Conservation (phyloP, 1,140 invertebrate species). For the Oedothorax gibbosus region DNA sequence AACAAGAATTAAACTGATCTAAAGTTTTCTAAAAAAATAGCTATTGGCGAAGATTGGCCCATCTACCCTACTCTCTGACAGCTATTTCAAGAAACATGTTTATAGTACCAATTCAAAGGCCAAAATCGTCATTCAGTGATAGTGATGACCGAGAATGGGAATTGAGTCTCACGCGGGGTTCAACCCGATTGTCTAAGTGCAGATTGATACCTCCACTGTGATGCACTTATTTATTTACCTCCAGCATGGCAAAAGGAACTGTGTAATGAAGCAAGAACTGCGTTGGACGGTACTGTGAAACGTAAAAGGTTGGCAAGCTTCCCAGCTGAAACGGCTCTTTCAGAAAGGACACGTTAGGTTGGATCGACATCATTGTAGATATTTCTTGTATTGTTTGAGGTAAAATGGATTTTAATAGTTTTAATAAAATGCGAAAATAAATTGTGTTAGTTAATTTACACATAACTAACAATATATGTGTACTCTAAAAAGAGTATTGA, state of each 20-base stretch:
- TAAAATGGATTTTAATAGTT: too few species aligned
- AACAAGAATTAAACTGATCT: too few species aligned
- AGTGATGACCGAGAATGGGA: conserved; percentile 22
- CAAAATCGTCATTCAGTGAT: too few species aligned
- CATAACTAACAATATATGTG: too few species aligned
- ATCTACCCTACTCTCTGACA: not conserved
- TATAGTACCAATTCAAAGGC: conserved; percentile 15
- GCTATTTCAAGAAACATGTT: conserved; percentile 31
- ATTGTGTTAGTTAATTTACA: too few species aligned
- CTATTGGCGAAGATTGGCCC: too few species aligned
- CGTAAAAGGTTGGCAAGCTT: conserved; percentile 37
- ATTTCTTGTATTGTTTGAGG: too few species aligned
- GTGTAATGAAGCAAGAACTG: conserved; percentile 50
- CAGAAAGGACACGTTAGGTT: not conserved
- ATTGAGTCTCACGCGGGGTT: conserved; percentile 5
- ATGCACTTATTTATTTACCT: conserved; percentile 36
- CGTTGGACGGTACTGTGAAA: conserved; percentile 30
- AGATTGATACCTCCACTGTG: conserved; percentile 24
- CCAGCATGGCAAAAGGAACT: not conserved
- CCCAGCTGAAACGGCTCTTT: conserved; percentile 24
- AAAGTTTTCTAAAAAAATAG: too few species aligned
- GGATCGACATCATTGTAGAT: too few species aligned
- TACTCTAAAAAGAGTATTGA: too few species aligned
- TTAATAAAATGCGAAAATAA: too few species aligned
- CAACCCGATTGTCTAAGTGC: conserved; percentile 31